Percentiles rank a stretch among this genome's conserved stretches.
Conservation (phyloP, 2,888 invertebrate genomes). For the Silvanus unidentatus region DNA sequence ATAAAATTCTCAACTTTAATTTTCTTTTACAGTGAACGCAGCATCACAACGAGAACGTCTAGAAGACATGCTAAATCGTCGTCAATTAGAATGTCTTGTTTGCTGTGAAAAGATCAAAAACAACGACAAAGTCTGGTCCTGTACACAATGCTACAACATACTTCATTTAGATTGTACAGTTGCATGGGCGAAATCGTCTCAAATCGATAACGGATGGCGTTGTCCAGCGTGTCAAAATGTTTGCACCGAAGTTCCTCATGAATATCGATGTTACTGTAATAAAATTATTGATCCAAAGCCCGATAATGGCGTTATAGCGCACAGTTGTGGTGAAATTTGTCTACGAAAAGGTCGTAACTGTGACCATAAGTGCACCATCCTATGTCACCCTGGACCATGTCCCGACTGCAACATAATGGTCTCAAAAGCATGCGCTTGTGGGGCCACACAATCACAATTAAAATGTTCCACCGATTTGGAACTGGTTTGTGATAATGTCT, state of each 20-base stretch:
- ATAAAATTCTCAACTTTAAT: too few species aligned
- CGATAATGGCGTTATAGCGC: slow-evolving; percentile 73
- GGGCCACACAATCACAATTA: slow-evolving; percentile 59
- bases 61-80: slow-evolving; percentile 74
- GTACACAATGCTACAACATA: slow-evolving; percentile 85
- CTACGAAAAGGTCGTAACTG: slow-evolving; percentile 54
- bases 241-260: slow-evolving; percentile 63
- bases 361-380: slow-evolving; percentile 66
- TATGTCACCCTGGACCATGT: slow-evolving; percentile 94
- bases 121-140: slow-evolving; percentile 83
- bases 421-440: slow-evolving; percentile 70
- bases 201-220: slow-evolving; percentile 76
- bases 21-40: too few species aligned
- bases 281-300: slow-evolving; percentile 69
- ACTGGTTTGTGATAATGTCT: slow-evolving; percentile 68
- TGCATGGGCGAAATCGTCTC: slow-evolving; percentile 86
- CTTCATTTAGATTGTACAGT: slow-evolving; percentile 85
- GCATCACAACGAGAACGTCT: slow-evolving; percentile 79
- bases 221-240: slow-evolving; percentile 94
- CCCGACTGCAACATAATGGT: slow-evolving; percentile 80
- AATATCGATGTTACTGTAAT: slow-evolving; percentile 89
- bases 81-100: slow-evolving; percentile 86
- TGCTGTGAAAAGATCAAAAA: slow-evolving; percentile 85
- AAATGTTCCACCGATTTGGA: slow-evolving; percentile 67
- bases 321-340: slow-evolving; percentile 88